Base-by-base conservation (phyloP, 2,113 vertebrate species). In the Percopsis transmontana region DNA sequence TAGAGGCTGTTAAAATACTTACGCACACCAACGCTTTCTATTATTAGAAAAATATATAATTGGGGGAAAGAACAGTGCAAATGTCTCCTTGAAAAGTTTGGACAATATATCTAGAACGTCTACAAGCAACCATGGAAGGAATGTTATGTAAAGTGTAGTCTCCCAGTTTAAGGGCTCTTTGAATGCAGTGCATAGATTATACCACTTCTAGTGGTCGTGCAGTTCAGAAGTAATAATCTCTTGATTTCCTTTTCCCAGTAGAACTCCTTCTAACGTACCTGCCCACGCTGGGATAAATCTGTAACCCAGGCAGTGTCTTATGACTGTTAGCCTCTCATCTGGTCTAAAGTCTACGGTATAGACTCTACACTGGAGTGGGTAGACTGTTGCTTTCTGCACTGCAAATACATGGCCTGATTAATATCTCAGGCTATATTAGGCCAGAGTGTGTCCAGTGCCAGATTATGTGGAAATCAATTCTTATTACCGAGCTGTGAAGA, bases 251-350 rank as follows among this genome's bases (percentile, higher is more conserved):
- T 23, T 12, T 52, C 19, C 12, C 6, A 8, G 19, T 23, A 23
- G 19, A 52, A 21, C 50, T 79, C 61, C 65, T 85, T 80, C 77
- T 83, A 86, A 77, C 83, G 78, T 79, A 81, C 20, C 75, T 63
- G 63, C 79, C 85, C 84, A 86, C 85, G 76, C 76, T 74, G 39
- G 66, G 40, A 68, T 66, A 70, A 83, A 33, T 72, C 80, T 87
- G 72, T 82, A 81, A 44, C 71, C 76, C 78, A 78, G 79, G 23
- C 52, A 62, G 68, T 70, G 71, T 87, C n/a, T n/a, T n/a, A 88
- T 88, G 71, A 82, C 74, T 72, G 80, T 85, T 84, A 75, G 79
- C 85, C 76, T 86, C 85, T 70, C 66, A 77, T 72, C 73, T 68
- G 65, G 70, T 70, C 68, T 76, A 64, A 86, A 87, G 74, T 76